Conservation (phyloP, 2,113 vertebrate species). For the Calonectris borealis region DNA sequence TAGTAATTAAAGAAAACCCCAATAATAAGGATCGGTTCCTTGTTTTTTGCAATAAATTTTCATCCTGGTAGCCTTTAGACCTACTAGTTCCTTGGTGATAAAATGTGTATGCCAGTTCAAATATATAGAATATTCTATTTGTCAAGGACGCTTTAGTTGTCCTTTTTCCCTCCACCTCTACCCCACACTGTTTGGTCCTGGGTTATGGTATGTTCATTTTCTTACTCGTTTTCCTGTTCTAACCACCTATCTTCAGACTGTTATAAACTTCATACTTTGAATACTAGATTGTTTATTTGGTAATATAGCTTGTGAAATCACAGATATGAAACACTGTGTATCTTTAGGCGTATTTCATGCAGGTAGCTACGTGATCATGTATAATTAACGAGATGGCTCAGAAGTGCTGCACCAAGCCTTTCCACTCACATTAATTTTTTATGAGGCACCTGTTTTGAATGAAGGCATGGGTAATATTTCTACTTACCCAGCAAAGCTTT, state of each 20-base stretch:
- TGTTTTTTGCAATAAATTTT: not conserved
- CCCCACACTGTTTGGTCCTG: not conserved
- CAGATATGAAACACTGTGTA: not conserved
- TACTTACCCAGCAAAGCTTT: constrained; percentile 48
- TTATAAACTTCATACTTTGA: not conserved
- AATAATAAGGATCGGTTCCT: not conserved
- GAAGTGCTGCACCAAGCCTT: constrained; percentile 38
- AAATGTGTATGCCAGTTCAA: not conserved
- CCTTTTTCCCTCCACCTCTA: not conserved
- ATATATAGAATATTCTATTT: not conserved
- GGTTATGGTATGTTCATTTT: not conserved
- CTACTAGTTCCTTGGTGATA: constrained; percentile 20
- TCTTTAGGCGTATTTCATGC: not conserved
- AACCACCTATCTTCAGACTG: accelerated
- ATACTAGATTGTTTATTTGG: constrained; percentile 5
- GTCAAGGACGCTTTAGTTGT: not conserved
- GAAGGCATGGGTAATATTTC: constrained; percentile 46
- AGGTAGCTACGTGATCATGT: constrained; percentile 47
- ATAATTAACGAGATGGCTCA: constrained; percentile 53
- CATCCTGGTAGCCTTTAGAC: not conserved
- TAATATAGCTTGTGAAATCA: constrained; percentile 29
- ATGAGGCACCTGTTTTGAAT: constrained; percentile 61
- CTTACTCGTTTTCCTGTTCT: not conserved
- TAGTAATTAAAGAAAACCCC: not conserved
- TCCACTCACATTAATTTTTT: constrained; percentile 54